Evolutionary conservation across 2,888 invertebrate species (phyloP).

Genomic region (Ennomos quercinarius): DNA sequence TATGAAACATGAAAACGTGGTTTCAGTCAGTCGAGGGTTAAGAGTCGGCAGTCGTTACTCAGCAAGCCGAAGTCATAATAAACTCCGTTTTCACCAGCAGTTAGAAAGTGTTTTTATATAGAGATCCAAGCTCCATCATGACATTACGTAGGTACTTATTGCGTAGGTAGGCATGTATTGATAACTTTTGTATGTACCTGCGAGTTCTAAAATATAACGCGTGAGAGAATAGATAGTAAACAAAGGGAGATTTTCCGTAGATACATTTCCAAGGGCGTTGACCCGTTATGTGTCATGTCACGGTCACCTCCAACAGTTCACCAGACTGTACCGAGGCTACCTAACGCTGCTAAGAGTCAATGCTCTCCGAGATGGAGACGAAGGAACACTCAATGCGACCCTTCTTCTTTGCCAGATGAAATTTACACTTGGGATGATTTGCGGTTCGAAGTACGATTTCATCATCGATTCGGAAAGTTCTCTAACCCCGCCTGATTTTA

Average conservation of each 20-base stretch:
- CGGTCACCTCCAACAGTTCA: slow-evolving; percentile 26
- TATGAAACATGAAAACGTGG: too few relatives aligned
- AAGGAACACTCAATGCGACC: slow-evolving; percentile 5
- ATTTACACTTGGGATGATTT: slow-evolving; percentile 1
- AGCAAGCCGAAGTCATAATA: too few relatives aligned
- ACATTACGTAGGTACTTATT: too few relatives aligned
- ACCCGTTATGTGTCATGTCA: slow-evolving; percentile 11
- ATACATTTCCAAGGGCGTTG: slow-evolving; percentile 10
- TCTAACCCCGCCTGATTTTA: neutral
- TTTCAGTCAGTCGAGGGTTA: too few relatives aligned
- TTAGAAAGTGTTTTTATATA: too few relatives aligned
- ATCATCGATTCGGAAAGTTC: neutral
- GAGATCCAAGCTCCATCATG: too few relatives aligned
- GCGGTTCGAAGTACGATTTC: neutral
- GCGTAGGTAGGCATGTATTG: too few relatives aligned
- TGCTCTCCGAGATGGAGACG: neutral
- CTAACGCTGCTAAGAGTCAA: slow-evolving; percentile 5
- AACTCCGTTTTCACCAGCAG: too few relatives aligned
- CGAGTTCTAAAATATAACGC: too few relatives aligned
- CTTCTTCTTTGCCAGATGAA: slow-evolving; percentile 8
- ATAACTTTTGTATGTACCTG: too few relatives aligned
- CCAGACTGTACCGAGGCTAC: slow-evolving; percentile 4
- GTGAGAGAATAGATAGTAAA: too few relatives aligned
- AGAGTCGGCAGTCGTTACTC: too few relatives aligned
- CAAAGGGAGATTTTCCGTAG: neutral